Conservation (phyloP, 2,888 invertebrate species). For the Margaritifera margaritifera region DNA sequence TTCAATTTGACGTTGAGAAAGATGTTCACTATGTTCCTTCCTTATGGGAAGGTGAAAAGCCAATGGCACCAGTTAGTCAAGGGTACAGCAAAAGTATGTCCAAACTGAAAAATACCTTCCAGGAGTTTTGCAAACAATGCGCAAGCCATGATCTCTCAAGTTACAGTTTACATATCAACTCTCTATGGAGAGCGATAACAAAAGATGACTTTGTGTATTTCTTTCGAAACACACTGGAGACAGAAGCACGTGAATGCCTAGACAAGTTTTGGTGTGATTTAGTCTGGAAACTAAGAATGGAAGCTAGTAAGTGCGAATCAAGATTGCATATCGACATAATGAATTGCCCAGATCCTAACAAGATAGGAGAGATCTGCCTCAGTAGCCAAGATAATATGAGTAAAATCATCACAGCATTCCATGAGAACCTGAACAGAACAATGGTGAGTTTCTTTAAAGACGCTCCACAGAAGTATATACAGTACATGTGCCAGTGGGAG, state of each 20-base stretch:
- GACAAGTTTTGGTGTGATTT: neutral
- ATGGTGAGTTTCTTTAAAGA: too few species aligned
- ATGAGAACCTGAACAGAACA: too few species aligned
- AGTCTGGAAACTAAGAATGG: neutral
- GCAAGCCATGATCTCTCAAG: neutral
- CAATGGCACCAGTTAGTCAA: slow-evolving; percentile 13
- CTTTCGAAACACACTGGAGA: slow-evolving; percentile 12
- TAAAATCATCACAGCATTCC: too few species aligned
- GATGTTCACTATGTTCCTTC: slow-evolving; percentile 6
- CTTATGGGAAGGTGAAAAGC: slow-evolving; percentile 15
- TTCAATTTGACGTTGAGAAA: slow-evolving; percentile 7
- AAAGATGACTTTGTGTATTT: slow-evolving; percentile 8
- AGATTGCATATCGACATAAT: too few species aligned
- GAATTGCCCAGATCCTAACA: too few species aligned
- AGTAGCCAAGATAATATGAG: too few species aligned
- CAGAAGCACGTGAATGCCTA: slow-evolving; percentile 6
- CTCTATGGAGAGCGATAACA: slow-evolving; percentile 6
- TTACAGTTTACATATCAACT: neutral
- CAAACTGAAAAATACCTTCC: neutral
- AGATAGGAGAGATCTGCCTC: too few species aligned
- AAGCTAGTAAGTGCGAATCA: too few species aligned
- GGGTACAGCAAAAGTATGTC: slow-evolving; percentile 6
- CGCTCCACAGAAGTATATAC: too few species aligned
- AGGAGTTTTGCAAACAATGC: neutral
- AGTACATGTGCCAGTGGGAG: too few species aligned